Conservation (phyloP, 2,113 vertebrate genomes). For the Meriones unguiculatus region DNA sequence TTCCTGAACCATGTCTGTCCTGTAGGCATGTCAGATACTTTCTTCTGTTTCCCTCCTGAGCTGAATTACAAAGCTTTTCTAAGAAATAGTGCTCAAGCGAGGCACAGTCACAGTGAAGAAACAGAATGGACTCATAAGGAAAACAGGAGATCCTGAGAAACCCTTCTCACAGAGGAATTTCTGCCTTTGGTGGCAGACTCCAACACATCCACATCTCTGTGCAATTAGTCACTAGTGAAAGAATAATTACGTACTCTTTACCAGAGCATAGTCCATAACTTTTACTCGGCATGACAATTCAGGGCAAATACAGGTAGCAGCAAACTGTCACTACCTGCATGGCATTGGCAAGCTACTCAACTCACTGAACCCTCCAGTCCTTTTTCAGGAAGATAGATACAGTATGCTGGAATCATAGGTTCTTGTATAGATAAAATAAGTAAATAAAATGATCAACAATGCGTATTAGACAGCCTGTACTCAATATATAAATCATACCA, state of each 20-base stretch:
- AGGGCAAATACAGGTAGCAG: neutral
- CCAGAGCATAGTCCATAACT: neutral
- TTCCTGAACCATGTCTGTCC: neutral
- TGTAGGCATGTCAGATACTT: neutral
- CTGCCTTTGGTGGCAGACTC: neutral
- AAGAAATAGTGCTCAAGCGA: neutral
- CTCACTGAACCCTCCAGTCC: neutral
- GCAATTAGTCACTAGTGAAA: neutral
- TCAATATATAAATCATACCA: neutral
- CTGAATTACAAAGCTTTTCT: slow-evolving; percentile 20
- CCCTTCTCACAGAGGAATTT: neutral
- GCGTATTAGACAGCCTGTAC: neutral
- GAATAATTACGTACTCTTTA: neutral
- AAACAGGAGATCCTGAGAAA: neutral
- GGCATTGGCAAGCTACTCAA: neutral
- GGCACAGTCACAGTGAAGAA: neutral
- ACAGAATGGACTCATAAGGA: neutral
- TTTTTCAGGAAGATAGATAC: neutral
- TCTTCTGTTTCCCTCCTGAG: neutral
- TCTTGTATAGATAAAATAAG: neutral
- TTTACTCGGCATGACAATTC: neutral
- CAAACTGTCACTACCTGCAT: accelerated
- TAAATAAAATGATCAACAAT: neutral
- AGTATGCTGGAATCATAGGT: neutral
- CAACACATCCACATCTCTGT: neutral